Percentiles rank a stretch among this genome's conserved stretches.
Evolutionary conservation across 2,113 vertebrate species (phyloP).

Genomic region (Ameiurus melas): DNA sequence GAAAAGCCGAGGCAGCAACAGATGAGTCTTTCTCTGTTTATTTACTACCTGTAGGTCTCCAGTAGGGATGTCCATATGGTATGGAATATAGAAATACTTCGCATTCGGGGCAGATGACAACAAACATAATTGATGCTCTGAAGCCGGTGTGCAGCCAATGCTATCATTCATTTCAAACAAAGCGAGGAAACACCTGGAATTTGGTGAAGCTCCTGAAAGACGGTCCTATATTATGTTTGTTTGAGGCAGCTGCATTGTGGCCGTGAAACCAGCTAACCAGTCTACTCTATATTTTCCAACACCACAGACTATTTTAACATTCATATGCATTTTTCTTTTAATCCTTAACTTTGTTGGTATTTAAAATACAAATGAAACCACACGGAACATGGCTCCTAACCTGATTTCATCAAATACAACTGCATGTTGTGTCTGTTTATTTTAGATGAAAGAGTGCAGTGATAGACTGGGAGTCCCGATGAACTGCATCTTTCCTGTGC

Average conservation of each 20-base stretch:
- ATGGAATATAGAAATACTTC: too few species aligned
- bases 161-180: too few species aligned
- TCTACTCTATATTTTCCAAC: neutral
- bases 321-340: neutral
- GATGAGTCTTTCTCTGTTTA: neutral
- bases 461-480: constrained; percentile 2
- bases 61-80: neutral
- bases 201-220: too few species aligned
- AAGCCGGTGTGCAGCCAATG: too few species aligned
- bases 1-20: neutral
- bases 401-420: neutral
- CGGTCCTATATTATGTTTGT: too few species aligned
- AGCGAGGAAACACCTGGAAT: too few species aligned
- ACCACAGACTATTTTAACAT: neutral
- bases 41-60: neutral
- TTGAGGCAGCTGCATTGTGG: too few species aligned
- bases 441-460: constrained; percentile 36
- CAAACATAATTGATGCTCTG: too few species aligned
- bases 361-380: neutral
- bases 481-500: constrained; percentile 44
- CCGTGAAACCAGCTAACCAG: too few species aligned
- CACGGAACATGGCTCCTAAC: neutral
- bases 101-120: too few species aligned
- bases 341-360: neutral
- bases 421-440: neutral